A percentile compares a stretch with the other conserved stretches of the same genome.
Evolutionary conservation across 1,140 invertebrate genomes (phyloP).

Genomic region (Drosophila ohnishii): DNA sequence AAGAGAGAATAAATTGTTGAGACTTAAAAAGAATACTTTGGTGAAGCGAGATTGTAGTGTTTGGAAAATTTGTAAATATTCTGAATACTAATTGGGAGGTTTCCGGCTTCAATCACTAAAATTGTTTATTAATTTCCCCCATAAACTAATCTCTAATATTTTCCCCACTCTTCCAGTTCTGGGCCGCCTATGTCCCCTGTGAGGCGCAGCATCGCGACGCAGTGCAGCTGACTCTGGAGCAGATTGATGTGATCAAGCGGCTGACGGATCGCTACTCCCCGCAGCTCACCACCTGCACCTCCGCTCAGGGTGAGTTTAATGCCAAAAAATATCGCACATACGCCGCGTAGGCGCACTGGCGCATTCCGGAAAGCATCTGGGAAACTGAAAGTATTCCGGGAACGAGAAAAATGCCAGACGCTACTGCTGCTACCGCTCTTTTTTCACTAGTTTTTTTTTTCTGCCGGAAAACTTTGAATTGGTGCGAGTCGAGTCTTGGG

Average conservation of each 20-base stretch:
- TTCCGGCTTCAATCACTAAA: too few relatives aligned
- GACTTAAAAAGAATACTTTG: neutral
- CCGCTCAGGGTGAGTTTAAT: constrained; percentile 86
- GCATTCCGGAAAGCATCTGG: constrained; percentile 17
- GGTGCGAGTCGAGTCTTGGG: constrained; percentile 34
- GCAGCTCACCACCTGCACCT: constrained; percentile 87
- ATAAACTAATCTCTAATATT: neutral
- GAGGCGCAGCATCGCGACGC: constrained; percentile 91
- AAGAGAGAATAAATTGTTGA: constrained; percentile 18
- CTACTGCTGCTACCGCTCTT: constrained; percentile 20
- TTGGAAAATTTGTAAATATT: neutral
- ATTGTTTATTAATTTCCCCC: too few relatives aligned
- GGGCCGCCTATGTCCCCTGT: constrained; percentile 95
- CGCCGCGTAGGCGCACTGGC: constrained; percentile 38
- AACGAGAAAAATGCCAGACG: constrained; percentile 28
- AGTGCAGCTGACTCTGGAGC: constrained; percentile 91
- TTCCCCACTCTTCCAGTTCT: constrained; percentile 87
- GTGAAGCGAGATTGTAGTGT: neutral
- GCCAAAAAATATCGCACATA: constrained; percentile 45
- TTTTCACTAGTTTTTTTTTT: constrained; percentile 28
- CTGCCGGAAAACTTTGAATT: constrained; percentile 49
- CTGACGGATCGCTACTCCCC: constrained; percentile 88
- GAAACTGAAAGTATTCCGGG: constrained; percentile 31
- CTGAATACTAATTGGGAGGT: neutral
- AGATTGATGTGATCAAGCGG: constrained; percentile 91